Percentiles rank a stretch among this genome's conserved stretches.
Evolutionary conservation across 2,888 invertebrate genomes (phyloP).

Genomic region (Zelleria hepariella): DNA sequence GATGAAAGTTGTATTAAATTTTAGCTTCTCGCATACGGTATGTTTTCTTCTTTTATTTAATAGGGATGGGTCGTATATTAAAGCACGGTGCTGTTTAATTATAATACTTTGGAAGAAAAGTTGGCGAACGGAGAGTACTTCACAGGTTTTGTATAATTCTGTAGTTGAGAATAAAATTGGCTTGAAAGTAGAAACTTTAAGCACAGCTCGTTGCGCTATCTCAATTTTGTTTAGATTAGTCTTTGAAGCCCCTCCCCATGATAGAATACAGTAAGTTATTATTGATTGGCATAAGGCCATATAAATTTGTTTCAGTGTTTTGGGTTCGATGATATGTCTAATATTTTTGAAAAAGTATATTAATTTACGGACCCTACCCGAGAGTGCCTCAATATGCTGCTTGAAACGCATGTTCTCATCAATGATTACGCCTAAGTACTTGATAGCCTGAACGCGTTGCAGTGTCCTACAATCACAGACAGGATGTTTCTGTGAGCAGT

Average conservation of each 20-base stretch:
- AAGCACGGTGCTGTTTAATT: background rate
- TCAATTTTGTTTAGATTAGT: background rate
- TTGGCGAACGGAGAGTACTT: background rate
- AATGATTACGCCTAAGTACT: background rate
- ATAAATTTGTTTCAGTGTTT: background rate
- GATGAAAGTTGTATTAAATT: too few relatives aligned
- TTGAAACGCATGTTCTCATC: background rate
- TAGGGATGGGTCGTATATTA: background rate
- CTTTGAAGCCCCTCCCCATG: background rate
- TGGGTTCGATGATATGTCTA: background rate
- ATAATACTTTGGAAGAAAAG: background rate
- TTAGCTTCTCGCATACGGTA: conserved; percentile 18
- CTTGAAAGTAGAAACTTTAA: too few relatives aligned
- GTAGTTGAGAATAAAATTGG: background rate
- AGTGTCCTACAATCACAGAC: background rate
- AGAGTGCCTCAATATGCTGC: background rate
- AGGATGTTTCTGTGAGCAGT: background rate
- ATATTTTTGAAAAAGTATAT: background rate
- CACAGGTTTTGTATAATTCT: background rate
- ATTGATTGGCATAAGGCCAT: too few relatives aligned
- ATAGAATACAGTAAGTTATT: too few relatives aligned
- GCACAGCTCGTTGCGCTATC: too few relatives aligned
- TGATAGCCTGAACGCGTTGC: background rate
- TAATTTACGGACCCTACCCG: background rate
- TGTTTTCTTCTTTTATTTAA: background rate